Base-by-base conservation (phyloP, 2,797 vertebrate genomes). In the Macropodus opercularis region DNA sequence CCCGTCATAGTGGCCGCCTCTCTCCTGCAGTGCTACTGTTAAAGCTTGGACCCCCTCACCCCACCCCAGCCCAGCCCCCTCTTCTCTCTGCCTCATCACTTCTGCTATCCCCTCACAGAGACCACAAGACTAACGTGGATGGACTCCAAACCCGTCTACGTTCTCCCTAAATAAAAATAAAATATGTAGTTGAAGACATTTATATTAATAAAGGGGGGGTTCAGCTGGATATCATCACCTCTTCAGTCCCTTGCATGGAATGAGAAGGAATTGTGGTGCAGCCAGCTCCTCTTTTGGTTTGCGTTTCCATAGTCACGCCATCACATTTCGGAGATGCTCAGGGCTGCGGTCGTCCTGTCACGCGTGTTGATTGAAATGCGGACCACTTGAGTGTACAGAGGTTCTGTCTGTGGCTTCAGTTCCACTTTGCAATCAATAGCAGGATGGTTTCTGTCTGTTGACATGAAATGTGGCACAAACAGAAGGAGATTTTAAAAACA, bases 1-100 rank as follows among this genome's bases (percentile, higher is more conserved):
- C 83, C 86, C 10, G 8, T 94, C 63, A 36, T 91, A 70, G 57
- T 94, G 81, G 92, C 84, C 0, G 68, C 93, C 76, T 91, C 91
- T 81, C 79, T 95, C 63, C 84, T 96, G 68, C 93, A 93, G 62
- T 86, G 90, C 87, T 93, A 87, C 89, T 96, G 94, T 81, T 98
- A 92, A 95, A 79, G 41, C 43, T 63, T 11, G 39, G 46, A 44
- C 40, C 52, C 63, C n/a, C n/a, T n/a, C 57, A n/a, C n/a, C n/a
- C n/a, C n/a, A 44, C 40, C 52, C 63, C n/a, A n/a, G n/a, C 57
- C 15, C 24, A 32, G 15, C 42, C 15, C 49, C 31, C 7, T n/a
- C 29, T 50, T 24, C 32, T 56, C 57, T 58, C 68, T 56, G 51
- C 58, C 53, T 56, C 70, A 34, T 49, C 15, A 4, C 48, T 55